phyloP scores from a whole-genome alignment of 2,888 invertebrate genomes.

The Polydesmus complanatus region DNA sequence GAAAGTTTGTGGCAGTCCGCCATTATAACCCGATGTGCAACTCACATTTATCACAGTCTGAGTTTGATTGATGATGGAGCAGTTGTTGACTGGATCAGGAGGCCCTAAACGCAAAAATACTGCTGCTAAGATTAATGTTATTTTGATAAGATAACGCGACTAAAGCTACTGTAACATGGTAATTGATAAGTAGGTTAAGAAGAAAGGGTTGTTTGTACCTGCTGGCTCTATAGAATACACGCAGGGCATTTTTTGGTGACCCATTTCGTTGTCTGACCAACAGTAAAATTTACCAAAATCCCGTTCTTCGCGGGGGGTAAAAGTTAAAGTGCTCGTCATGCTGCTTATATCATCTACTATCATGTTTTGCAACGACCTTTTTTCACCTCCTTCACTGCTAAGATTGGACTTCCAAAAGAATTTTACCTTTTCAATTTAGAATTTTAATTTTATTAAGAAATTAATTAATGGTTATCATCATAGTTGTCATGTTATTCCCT shows the following conservation, averaged over 20 bases:
- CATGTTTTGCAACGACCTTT: conserved; percentile 1
- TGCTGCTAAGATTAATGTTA: not conserved
- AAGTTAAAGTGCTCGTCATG: conserved; percentile 9
- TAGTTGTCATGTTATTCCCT: too few species aligned
- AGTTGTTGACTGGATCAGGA: conserved; percentile 74
- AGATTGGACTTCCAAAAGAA: conserved; percentile 13
- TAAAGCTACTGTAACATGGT: not conserved
- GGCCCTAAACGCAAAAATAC: conserved; percentile 46
- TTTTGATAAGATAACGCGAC: not conserved
- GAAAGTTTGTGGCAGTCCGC: conserved; percentile 12
- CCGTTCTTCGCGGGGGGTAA: conserved; percentile 13
- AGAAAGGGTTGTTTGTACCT: conserved; percentile 2
- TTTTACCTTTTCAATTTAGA: conserved; percentile 1
- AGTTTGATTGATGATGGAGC: conserved; percentile 73
- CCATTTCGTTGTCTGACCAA: conserved; percentile 14
- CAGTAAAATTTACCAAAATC: conserved; percentile 15
- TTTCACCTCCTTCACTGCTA: conserved; percentile 4
- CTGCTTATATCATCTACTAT: too few species aligned
- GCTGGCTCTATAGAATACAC: conserved; percentile 14
- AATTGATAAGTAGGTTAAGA: not conserved
- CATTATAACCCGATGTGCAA: conserved; percentile 47
- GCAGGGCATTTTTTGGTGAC: conserved; percentile 13
- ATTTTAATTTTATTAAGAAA: not conserved
- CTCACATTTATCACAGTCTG: conserved; percentile 67
- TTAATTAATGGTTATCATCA: not conserved